These are phyloP conservation scores for Pherbina coryleti DNA, from an alignment of 2,888 invertebrate species.

Conservation along the genomic window DNA sequence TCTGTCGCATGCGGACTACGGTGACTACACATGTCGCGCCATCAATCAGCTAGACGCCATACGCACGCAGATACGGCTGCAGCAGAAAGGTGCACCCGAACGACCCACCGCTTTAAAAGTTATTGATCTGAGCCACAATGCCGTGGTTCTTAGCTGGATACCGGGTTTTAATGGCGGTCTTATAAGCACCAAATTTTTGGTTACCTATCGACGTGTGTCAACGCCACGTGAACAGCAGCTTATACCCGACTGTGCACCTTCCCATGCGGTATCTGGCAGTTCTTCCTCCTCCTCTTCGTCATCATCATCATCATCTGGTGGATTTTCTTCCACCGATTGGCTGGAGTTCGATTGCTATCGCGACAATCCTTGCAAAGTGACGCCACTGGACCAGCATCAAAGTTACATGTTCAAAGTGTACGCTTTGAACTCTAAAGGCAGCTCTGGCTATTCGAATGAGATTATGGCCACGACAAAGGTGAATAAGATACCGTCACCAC, in stretches of 20 bases:
- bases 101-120: conserved; percentile 80
- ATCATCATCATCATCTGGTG: conserved; percentile 31
- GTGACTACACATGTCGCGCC: conserved; percentile 90
- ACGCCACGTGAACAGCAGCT: conserved; percentile 73
- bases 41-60: conserved; percentile 86
- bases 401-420: conserved; percentile 89
- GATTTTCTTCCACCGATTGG: conserved; percentile 75
- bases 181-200: conserved; percentile 85
- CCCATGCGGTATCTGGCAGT: conserved; percentile 44
- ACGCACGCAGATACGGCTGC: conserved; percentile 82
- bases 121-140: conserved; percentile 82
- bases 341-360: conserved; percentile 87
- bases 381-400: conserved; percentile 87
- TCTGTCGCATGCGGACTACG: conserved; percentile 85
- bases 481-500: conserved; percentile 84
- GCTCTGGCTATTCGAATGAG: conserved; percentile 89
- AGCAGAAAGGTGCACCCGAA: conserved; percentile 89
- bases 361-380: conserved; percentile 89
- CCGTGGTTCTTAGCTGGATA: conserved; percentile 87
- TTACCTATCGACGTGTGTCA: conserved; percentile 81
- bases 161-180: conserved; percentile 92
- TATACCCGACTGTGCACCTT: conserved; percentile 74
- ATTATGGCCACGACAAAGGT: conserved; percentile 85
- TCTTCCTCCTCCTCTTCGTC: conserved; percentile 40
- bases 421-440: conserved; percentile 88